A percentile compares a stretch with the other conserved stretches of the same genome.
Conservation (phyloP, 1,140 invertebrate genomes). For the Battus philenor region DNA sequence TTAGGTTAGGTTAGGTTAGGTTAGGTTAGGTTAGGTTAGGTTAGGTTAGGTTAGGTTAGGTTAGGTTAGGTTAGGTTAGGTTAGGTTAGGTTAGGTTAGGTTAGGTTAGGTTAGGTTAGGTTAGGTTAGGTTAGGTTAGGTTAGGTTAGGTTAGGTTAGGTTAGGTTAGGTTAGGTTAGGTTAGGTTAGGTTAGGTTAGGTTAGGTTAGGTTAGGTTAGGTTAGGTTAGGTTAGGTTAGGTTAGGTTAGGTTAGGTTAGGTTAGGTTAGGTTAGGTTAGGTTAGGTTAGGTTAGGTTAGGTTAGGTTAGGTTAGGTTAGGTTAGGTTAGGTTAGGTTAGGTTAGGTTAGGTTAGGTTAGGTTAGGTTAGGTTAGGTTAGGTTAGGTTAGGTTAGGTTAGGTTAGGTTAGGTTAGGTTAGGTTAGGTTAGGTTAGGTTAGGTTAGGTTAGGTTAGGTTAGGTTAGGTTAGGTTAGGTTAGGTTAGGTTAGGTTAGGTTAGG, state of each 20-base stretch:
- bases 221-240: slow-evolving; percentile 15
- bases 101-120: slow-evolving; percentile 16
- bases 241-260: slow-evolving; percentile 19
- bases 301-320: slow-evolving; percentile 35
- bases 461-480: slow-evolving; percentile 22
- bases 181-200: slow-evolving; percentile 25
- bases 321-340: slow-evolving; percentile 18
- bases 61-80: slow-evolving; percentile 16
- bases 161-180: slow-evolving; percentile 27
- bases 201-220: slow-evolving; percentile 25
- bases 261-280: slow-evolving; percentile 24
- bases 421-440: slow-evolving; percentile 22
- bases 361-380: slow-evolving; percentile 24
- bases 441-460: slow-evolving; percentile 25
- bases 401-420: slow-evolving; percentile 16
- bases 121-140: slow-evolving; percentile 24
- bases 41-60: slow-evolving; percentile 18
- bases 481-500: slow-evolving; percentile 19
- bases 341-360: slow-evolving; percentile 25
- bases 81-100: slow-evolving; percentile 19
- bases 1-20: slow-evolving; percentile 18
- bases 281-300: slow-evolving; percentile 36
- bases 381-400: slow-evolving; percentile 21
- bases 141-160: slow-evolving; percentile 26
- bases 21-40: slow-evolving; percentile 15